Percentiles rank a stretch among this genome's conserved stretches.
phyloP scores from a whole-genome alignment of 2,888 invertebrate species.

The Pimpla rufipes region DNA sequence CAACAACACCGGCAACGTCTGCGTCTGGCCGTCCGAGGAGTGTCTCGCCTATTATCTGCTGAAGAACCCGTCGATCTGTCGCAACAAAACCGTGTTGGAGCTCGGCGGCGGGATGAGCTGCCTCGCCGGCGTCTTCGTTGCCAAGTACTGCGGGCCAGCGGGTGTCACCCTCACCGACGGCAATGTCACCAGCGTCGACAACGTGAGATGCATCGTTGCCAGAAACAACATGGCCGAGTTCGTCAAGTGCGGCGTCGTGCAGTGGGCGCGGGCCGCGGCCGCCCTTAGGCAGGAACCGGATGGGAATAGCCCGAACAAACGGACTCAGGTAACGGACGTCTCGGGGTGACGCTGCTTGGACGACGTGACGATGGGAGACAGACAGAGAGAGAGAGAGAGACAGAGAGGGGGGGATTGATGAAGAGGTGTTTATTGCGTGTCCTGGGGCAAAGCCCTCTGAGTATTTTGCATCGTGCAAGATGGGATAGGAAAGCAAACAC shows the following conservation, averaged over 20 bases:
- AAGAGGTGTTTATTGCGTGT: too few relatives aligned
- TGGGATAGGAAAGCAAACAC: too few relatives aligned
- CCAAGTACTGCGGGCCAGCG: constrained; percentile 89
- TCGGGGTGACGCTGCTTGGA: too few relatives aligned
- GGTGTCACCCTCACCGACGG: constrained; percentile 92
- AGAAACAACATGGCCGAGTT: constrained; percentile 88
- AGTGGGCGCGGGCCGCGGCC: constrained; percentile 82
- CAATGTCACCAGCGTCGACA: constrained; percentile 91
- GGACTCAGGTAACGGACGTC: constrained; percentile 78
- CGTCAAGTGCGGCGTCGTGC: constrained; percentile 84
- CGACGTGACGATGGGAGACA: too few relatives aligned
- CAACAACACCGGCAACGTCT: constrained; percentile 93
- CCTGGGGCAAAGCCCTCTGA: too few relatives aligned
- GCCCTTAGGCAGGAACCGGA: constrained; percentile 75
- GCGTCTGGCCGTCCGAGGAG: constrained; percentile 93
- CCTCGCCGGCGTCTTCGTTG: constrained; percentile 91
- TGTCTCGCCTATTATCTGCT: constrained; percentile 90
- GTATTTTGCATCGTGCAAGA: too few relatives aligned
- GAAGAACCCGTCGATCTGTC: constrained; percentile 88
- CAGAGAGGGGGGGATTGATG: too few relatives aligned
- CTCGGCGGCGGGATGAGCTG: constrained; percentile 95
- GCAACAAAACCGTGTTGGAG: constrained; percentile 90
- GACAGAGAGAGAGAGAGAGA: too few relatives aligned
- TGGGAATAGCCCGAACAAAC: constrained; percentile 71
- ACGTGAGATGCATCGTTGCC: constrained; percentile 89